These are phyloP conservation scores for Eubasilissa regina DNA, from an alignment of 1,140 invertebrate species.

Conservation along the genomic window DNA sequence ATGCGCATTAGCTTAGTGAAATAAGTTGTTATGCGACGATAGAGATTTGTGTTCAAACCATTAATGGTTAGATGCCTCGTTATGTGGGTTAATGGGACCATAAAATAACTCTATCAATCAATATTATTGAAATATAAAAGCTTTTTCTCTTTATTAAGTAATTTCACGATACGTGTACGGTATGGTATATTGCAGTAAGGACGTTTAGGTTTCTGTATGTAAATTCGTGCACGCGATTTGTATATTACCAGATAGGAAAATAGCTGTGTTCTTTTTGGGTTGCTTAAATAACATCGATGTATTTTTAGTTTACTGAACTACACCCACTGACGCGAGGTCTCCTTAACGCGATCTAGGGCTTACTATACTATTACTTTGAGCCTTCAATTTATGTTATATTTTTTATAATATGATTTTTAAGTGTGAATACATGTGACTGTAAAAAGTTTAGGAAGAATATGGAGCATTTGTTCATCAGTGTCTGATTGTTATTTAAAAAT, in stretches of 20 bases:
- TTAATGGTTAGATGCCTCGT: neutral
- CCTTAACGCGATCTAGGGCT: too few species aligned
- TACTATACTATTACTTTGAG: neutral
- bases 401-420: neutral
- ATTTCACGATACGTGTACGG: constrained; percentile 32
- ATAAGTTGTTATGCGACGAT: neutral
- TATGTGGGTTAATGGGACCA: neutral
- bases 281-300: neutral
- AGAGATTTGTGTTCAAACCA: neutral
- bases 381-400: neutral
- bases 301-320: too few species aligned
- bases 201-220: constrained; percentile 24
- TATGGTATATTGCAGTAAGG: neutral
- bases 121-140: constrained; percentile 3
- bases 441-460: too few species aligned
- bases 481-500: too few species aligned
- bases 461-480: too few species aligned
- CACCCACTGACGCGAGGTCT: too few species aligned
- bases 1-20: neutral
- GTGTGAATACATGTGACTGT: too few species aligned
- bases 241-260: constrained; percentile 26
- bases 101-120: constrained; percentile 12
- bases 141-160: constrained; percentile 2
- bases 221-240: constrained; percentile 34
- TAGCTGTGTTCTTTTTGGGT: constrained; percentile 5